Base-by-base conservation (phyloP, 1,140 invertebrate species). In the Probaryconus sp. region DNA sequence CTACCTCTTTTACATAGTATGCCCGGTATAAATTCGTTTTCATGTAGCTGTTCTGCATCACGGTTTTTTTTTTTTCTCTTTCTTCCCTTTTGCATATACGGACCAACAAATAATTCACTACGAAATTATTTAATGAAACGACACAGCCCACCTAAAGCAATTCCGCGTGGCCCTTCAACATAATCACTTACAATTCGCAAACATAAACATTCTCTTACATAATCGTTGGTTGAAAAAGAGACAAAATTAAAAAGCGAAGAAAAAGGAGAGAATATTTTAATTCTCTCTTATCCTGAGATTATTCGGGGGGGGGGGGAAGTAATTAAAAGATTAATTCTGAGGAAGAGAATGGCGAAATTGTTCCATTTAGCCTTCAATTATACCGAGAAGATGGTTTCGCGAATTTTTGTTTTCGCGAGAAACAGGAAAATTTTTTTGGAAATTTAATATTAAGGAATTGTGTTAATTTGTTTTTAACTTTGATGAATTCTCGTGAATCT, bases 1-100 rank as follows among this genome's bases (percentile, higher is more conserved):
- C 55, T 47, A 68, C 37, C 56, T 60, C 58, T 63, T 68, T 75
- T 51, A 43, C 58, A 63, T 63, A 61, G 31, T 5, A n/a, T 14
- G 28, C 7, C 26, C 14, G 30, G 24, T 31, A 56, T 61, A 38
- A 70, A 71, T 63, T 71, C 51, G 31, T 61, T 55, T 37, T 55
- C 24, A 13, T 31, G 55, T 47, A 48, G 30, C 18, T 17, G 11
- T 21, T 63, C 28, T 38, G 21, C 24, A n/a, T 2, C 9, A 2
- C 20, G 13, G 14, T 21, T 50, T 13, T 47, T 7, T 26, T 38
- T 18, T 31, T 30, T 13, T 35, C 16, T 42, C 31, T 35, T 20
- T 37, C 7, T 6, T 30, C 24, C 35, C 21, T 18, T 18, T 30
- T 42, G 33, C 11, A n/a, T n/a, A n/a, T 26, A 1, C 43, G 11